Evolutionary conservation across 2,888 invertebrate genomes (phyloP).

Genomic region (Argynnis bischoffii): DNA sequence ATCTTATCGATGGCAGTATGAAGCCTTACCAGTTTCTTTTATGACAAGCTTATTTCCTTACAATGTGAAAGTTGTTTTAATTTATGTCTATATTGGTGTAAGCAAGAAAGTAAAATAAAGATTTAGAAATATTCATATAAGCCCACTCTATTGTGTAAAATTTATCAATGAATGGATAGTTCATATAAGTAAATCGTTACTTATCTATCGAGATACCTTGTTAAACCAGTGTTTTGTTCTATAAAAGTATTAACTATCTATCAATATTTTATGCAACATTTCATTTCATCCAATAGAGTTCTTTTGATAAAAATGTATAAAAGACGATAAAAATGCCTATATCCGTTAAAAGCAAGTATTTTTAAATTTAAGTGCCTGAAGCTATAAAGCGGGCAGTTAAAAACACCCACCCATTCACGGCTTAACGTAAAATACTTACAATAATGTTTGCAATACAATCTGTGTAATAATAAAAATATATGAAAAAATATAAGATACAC

Average conservation of each 20-base stretch:
- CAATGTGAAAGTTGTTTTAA: no score
- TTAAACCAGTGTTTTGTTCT: no score
- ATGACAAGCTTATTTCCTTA: no score
- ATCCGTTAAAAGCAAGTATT: conserved; percentile 16
- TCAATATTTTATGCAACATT: neutral
- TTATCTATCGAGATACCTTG: no score
- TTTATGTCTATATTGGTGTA: no score
- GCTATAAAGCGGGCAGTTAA: conserved; percentile 27
- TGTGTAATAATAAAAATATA: neutral
- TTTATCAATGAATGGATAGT: no score
- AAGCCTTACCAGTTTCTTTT: no score
- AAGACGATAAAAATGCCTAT: conserved; percentile 18
- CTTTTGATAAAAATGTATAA: conserved; percentile 9
- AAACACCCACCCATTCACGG: conserved; percentile 10
- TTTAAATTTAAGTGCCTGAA: conserved; percentile 26
- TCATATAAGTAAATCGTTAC: no score
- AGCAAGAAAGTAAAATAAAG: no score
- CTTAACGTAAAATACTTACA: conserved; percentile 14
- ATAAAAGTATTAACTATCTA: neutral
- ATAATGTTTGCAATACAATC: conserved; percentile 24
- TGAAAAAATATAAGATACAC: neutral
- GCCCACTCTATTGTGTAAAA: no score
- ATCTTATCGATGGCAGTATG: no score
- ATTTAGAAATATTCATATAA: no score
- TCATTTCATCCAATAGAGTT: neutral